Evolutionary conservation across 2,113 vertebrate genomes (phyloP).

Genomic region (Elanoides forficatus): DNA sequence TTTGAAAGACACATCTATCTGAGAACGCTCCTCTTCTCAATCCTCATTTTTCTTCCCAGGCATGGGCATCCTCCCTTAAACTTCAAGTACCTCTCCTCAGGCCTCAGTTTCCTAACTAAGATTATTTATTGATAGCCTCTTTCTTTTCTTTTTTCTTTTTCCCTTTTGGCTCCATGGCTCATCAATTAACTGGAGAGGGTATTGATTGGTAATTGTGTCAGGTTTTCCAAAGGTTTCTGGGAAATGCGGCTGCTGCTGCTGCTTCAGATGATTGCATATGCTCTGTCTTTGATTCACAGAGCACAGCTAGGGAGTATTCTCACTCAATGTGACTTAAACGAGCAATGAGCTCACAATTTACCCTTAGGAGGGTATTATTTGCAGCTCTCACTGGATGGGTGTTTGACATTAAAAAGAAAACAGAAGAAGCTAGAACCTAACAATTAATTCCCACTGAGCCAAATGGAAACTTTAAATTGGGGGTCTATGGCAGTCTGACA

Average conservation of each 20-base stretch:
- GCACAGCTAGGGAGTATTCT: conserved; percentile 41
- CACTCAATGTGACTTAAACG: conserved; percentile 58
- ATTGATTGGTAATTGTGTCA: conserved; percentile 68
- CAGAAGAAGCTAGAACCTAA: conserved; percentile 26
- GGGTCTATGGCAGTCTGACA: neutral
- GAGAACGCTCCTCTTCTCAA: neutral
- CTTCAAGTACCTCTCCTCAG: conserved; percentile 20
- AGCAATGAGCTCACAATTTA: conserved; percentile 60
- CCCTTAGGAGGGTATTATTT: conserved; percentile 59
- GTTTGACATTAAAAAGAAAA: conserved; percentile 53
- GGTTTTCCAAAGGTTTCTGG: conserved; percentile 52
- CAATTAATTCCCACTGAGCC: conserved; percentile 53
- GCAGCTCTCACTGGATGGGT: conserved; percentile 18
- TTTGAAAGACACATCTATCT: neutral
- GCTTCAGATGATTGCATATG: conserved; percentile 46
- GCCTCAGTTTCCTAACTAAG: conserved; percentile 42
- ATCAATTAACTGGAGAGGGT: conserved; percentile 66
- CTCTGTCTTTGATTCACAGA: conserved; percentile 56
- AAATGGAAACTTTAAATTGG: conserved; percentile 54
- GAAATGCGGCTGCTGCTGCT: conserved; percentile 31
- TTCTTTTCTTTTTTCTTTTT: neutral
- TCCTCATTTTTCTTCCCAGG: conserved; percentile 16
- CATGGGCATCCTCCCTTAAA: neutral
- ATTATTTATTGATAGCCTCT: conserved; percentile 59
- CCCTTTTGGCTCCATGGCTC: conserved; percentile 22